phyloP scores from a whole-genome alignment of 2,888 invertebrate genomes.

The Drosophila mayaguana region DNA sequence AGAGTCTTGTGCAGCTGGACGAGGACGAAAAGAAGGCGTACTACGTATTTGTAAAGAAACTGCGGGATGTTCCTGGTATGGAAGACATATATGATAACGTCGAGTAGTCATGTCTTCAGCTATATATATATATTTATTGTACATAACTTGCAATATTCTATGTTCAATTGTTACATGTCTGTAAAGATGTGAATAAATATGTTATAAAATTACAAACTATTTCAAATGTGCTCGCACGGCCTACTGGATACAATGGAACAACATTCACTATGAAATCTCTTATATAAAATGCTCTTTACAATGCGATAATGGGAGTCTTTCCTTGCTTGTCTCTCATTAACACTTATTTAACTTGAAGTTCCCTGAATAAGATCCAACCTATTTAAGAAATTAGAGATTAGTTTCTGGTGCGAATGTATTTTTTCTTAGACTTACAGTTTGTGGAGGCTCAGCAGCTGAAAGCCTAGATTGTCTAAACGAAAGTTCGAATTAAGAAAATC shows the following conservation, averaged over 20 bases:
- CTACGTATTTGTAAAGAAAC: slow-evolving; percentile 86
- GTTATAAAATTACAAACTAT: slow-evolving; percentile 38
- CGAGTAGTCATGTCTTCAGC: slow-evolving; percentile 34
- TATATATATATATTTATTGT: slow-evolving; percentile 17
- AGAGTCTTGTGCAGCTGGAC: slow-evolving; percentile 84
- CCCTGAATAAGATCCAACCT: slow-evolving; percentile 15
- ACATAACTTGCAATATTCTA: slow-evolving; percentile 46
- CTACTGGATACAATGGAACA: slow-evolving; percentile 54
- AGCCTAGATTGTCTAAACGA: slow-evolving; percentile 24
- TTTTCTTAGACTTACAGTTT: slow-evolving; percentile 20
- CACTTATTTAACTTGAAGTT: slow-evolving; percentile 5
- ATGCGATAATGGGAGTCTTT: slow-evolving; percentile 20
- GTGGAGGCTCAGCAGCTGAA: slow-evolving; percentile 2
- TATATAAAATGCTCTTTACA: slow-evolving; percentile 57
- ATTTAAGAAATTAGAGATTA: slow-evolving; percentile 12
- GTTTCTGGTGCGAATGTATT: background rate
- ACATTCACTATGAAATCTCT: slow-evolving; percentile 39
- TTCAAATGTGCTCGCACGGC: slow-evolving; percentile 31
- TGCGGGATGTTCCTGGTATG: slow-evolving; percentile 87
- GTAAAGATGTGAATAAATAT: slow-evolving; percentile 29
- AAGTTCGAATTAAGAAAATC: background rate
- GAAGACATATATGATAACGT: slow-evolving; percentile 87
- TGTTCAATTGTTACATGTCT: slow-evolving; percentile 37
- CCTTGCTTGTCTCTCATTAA: slow-evolving; percentile 8
- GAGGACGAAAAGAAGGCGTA: slow-evolving; percentile 85